Percentiles rank a stretch among this genome's conserved stretches.
These are phyloP conservation scores for Sphaeridia pumilis DNA, from an alignment of 2,888 invertebrate species.

Conservation along the genomic window DNA sequence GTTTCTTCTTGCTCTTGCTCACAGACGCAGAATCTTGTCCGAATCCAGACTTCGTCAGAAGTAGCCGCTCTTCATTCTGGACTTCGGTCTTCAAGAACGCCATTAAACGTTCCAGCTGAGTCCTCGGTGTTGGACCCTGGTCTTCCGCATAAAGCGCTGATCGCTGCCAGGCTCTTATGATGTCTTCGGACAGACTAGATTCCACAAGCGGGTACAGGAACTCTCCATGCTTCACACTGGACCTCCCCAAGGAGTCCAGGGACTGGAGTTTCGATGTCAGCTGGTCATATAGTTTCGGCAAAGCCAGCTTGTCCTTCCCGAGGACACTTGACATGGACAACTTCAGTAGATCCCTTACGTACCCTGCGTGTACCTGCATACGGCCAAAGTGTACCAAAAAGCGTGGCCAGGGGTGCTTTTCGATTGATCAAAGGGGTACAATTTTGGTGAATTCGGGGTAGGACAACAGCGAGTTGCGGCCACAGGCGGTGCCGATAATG, in stretches of 20 bases:
- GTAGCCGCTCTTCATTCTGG: neutral
- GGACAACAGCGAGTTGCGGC: no score
- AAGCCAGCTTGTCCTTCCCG: no score
- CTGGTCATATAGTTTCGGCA: no score
- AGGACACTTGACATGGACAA: no score
- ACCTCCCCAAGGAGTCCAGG: constrained; percentile 20
- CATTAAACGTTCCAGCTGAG: constrained; percentile 1
- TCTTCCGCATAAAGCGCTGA: no score
- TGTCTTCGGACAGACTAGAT: constrained; percentile 22
- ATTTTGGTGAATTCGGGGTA: no score
- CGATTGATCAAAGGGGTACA: no score
- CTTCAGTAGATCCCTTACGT: no score
- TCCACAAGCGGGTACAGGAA: constrained; percentile 25
- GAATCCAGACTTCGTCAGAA: constrained; percentile 1
- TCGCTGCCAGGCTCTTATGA: constrained; percentile 16
- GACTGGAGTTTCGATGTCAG: constrained; percentile 16
- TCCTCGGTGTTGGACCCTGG: neutral
- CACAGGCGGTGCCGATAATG: no score
- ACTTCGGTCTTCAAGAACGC: constrained; percentile 11
- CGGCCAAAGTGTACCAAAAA: no score
- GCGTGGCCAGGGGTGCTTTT: no score
- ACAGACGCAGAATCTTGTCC: neutral
- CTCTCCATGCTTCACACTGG: constrained; percentile 13
- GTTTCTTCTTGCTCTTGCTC: neutral
- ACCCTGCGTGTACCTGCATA: no score